Conservation (phyloP, 2,113 vertebrate species). For the Baryphthengus martii region DNA sequence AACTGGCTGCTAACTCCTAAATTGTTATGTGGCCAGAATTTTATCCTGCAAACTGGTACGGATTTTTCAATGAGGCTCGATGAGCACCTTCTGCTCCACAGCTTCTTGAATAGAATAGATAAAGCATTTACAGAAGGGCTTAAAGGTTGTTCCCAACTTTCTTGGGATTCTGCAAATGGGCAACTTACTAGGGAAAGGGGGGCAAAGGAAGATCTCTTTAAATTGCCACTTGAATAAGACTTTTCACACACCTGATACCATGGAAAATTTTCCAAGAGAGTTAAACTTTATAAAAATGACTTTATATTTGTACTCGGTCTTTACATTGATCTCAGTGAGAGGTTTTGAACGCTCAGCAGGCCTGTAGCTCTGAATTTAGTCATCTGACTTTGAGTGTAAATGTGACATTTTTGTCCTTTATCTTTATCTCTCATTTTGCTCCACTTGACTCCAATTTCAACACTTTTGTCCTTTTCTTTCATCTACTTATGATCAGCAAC, state of each 20-base stretch:
- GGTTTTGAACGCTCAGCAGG: neutral
- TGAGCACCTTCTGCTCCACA: neutral
- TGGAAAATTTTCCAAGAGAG: neutral
- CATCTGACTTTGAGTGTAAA: neutral
- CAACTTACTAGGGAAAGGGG: neutral
- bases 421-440: neutral
- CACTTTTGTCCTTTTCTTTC: neutral
- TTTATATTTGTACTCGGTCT: neutral
- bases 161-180: neutral
- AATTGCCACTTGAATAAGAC: neutral
- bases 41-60: neutral
- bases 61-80: neutral
- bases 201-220: neutral
- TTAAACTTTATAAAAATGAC: neutral
- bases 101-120: neutral
- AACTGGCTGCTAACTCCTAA: neutral
- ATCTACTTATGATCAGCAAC: neutral
- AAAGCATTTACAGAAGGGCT: neutral
- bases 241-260: neutral
- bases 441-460: neutral
- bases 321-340: neutral
- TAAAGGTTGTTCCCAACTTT: neutral
- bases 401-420: neutral
- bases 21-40: neutral
- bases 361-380: neutral